A percentile compares a stretch with the other conserved stretches of the same genome.
These are phyloP conservation scores for Galbula dea DNA, from an alignment of 2,113 vertebrate genomes.

Conservation along the genomic window DNA sequence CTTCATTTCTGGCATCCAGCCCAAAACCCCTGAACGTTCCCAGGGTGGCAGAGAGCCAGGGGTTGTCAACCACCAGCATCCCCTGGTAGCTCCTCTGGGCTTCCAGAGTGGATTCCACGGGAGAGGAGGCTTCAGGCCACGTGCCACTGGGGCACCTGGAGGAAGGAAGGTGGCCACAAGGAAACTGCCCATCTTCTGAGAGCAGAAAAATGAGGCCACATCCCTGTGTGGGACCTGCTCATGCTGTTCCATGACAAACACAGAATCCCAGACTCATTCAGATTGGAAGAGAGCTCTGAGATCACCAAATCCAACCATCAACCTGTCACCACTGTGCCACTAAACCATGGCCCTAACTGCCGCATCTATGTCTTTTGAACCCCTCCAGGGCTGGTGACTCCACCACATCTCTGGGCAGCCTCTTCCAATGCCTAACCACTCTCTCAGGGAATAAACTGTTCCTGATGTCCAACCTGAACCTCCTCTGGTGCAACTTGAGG, in stretches of 20 bases:
- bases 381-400: no score
- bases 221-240: neutral
- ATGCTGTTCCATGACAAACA: neutral
- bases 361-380: no score
- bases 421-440: no score
- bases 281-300: no score
- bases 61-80: constrained; percentile 26
- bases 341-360: no score
- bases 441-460: no score
- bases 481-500: no score
- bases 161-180: neutral
- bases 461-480: no score
- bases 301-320: no score
- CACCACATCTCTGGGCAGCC: no score
- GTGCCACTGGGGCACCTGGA: neutral
- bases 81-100: neutral
- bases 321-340: no score
- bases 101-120: neutral
- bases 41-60: constrained; percentile 33
- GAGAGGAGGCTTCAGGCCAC: neutral
- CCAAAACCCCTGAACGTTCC: constrained; percentile 41
- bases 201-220: neutral
- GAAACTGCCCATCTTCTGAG: neutral
- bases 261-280: no score
- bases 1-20: constrained; percentile 56